Evolutionary conservation across 2,797 vertebrate species (phyloP).

Genomic region (Danio tinwini): DNA sequence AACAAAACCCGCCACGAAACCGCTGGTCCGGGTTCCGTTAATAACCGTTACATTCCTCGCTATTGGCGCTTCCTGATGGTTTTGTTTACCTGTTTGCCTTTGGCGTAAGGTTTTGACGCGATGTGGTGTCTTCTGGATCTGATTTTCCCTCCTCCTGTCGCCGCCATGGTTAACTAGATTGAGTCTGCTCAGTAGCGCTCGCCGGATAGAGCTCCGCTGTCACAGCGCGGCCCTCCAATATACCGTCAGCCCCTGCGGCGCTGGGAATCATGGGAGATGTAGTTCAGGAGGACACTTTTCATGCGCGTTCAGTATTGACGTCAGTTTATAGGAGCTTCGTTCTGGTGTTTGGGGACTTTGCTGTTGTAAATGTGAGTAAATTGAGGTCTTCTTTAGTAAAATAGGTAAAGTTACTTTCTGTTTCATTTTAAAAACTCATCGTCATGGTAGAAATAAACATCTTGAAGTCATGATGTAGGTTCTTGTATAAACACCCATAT

Average conservation of each 20-base stretch:
- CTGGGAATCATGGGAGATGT: conserved; percentile 71
- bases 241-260: conserved; percentile 61
- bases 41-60: neutral
- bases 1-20: conserved; percentile 70
- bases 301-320: neutral
- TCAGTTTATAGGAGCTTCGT: neutral
- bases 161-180: conserved; percentile 83
- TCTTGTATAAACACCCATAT: too few species aligned
- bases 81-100: conserved; percentile 81
- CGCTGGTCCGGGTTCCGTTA: neutral
- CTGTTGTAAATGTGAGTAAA: too few species aligned
- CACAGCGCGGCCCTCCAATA: conserved; percentile 61
- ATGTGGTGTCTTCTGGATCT: conserved; percentile 84
- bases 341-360: too few species aligned
- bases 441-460: too few species aligned
- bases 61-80: neutral
- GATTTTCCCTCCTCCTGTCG: conserved; percentile 89
- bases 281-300: conserved; percentile 58
- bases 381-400: too few species aligned
- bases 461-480: too few species aligned
- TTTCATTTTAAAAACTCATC: too few species aligned
- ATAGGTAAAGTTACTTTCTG: too few species aligned
- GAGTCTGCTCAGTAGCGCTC: conserved; percentile 73
- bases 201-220: conserved; percentile 80
- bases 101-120: conserved; percentile 84